A percentile compares a stretch with the other conserved stretches of the same genome.
Evolutionary conservation across 2,113 vertebrate species (phyloP).

Genomic region (Hyperopisus bebe): DNA sequence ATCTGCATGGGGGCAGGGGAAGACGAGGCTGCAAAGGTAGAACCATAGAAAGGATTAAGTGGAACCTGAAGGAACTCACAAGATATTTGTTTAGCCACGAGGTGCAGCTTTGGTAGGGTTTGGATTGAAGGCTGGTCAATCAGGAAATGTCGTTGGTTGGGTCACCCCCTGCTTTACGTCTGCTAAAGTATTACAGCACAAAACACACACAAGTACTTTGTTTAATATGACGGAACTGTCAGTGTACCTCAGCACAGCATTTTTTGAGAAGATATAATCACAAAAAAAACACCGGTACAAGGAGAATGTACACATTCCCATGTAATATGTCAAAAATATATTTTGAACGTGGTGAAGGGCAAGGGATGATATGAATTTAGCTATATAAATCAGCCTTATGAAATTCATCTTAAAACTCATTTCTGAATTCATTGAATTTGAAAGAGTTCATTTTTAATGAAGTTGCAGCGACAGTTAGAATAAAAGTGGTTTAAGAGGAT

Average conservation of each 20-base stretch:
- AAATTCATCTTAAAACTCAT: background rate
- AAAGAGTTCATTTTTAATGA: constrained; percentile 16
- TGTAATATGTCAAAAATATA: background rate
- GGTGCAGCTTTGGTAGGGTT: background rate
- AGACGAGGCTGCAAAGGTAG: background rate
- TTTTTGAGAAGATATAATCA: background rate
- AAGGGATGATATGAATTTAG: background rate
- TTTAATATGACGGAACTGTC: background rate
- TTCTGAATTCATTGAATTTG: background rate
- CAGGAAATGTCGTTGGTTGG: background rate
- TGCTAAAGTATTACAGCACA: background rate
- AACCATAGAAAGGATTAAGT: background rate
- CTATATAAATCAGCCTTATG: background rate
- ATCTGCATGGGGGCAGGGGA: background rate
- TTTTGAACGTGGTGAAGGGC: background rate
- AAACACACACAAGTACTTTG: background rate
- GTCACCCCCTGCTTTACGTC: too few relatives aligned
- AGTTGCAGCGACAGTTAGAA: background rate
- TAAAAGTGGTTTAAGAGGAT: background rate
- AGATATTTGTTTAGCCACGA: background rate
- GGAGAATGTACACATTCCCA: background rate
- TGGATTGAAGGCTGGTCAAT: background rate
- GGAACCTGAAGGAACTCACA: background rate
- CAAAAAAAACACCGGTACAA: background rate
- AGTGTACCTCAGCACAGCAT: background rate